These are phyloP conservation scores for Thyatira batis DNA, from an alignment of 2,888 invertebrate genomes.

Conservation along the genomic window DNA sequence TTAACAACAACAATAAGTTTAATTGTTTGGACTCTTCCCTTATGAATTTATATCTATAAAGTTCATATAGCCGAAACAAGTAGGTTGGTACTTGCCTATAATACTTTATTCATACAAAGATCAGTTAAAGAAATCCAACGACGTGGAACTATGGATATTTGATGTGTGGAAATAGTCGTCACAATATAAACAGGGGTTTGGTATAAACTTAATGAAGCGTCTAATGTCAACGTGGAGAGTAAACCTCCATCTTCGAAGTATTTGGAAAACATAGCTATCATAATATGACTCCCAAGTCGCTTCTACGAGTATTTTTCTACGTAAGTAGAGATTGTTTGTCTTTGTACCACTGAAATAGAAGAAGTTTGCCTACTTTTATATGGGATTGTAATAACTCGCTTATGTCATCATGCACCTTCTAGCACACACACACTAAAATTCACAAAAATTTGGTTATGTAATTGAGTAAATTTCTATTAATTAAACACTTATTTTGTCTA, in stretches of 20 bases:
- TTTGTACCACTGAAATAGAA: conserved; percentile 22
- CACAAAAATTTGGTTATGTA: too few relatives aligned
- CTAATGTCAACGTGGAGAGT: conserved; percentile 51
- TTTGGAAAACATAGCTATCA: conserved; percentile 54
- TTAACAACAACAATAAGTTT: too few relatives aligned
- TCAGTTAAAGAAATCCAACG: not conserved
- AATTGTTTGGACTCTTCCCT: too few relatives aligned
- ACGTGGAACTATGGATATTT: conserved; percentile 9
- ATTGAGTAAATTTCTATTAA: too few relatives aligned
- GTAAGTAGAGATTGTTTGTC: conserved; percentile 24
- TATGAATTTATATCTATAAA: too few relatives aligned
- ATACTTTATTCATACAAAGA: conserved; percentile 1
- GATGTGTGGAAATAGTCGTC: conserved; percentile 39
- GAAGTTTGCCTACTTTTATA: conserved; percentile 7
- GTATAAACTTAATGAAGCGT: conserved; percentile 68
- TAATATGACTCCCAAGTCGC: conserved; percentile 39
- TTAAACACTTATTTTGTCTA: too few relatives aligned
- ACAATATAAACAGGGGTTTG: conserved; percentile 48
- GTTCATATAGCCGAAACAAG: too few relatives aligned
- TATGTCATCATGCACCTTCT: too few relatives aligned
- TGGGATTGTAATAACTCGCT: not conserved
- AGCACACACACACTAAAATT: too few relatives aligned
- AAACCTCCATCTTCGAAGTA: conserved; percentile 42
- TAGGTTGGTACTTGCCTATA: not conserved
- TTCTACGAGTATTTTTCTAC: conserved; percentile 37